Conservation (phyloP, 92 coral and sea anemone genomes). For the Galaxea fascicularis region DNA sequence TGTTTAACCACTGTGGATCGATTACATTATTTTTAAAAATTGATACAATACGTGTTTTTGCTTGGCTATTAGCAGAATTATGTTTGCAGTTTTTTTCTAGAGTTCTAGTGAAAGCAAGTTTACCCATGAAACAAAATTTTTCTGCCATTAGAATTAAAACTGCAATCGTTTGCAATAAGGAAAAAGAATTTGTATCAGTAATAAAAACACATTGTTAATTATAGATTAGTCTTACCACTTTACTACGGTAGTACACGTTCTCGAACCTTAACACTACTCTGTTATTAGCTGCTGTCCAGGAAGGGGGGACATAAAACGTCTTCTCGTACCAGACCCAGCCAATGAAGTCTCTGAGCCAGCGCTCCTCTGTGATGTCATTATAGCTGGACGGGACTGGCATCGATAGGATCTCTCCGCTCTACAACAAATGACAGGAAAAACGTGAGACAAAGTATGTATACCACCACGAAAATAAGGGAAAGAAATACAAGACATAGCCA, state of each 20-base stretch:
- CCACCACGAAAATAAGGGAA: too few relatives aligned
- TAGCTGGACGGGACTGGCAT: constrained; percentile 97
- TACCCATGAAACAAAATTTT: too few relatives aligned
- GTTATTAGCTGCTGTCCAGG: constrained; percentile 60
- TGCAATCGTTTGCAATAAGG: neutral
- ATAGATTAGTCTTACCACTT: constrained; percentile 71
- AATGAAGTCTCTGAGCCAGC: constrained; percentile 85
- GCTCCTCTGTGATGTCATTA: constrained; percentile 89
- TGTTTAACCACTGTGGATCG: constrained; percentile 83
- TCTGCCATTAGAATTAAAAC: too few relatives aligned
- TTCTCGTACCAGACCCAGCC: constrained; percentile 96
- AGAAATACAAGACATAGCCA: too few relatives aligned
- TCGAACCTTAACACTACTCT: constrained; percentile 83
- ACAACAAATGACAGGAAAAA: neutral
- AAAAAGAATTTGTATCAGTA: neutral
- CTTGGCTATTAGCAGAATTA: too few relatives aligned
- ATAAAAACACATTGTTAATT: neutral
- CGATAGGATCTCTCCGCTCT: constrained; percentile 80
- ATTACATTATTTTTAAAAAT: neutral
- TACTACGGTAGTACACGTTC: constrained; percentile 79
- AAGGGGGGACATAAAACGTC: constrained; percentile 70
- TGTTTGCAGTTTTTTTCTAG: too few relatives aligned
- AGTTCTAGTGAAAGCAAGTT: too few relatives aligned
- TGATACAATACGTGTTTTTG: too few relatives aligned
- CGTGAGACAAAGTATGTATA: too few relatives aligned